Evolutionary conservation across 1,140 invertebrate genomes (phyloP).

Genomic region (Penaeus vannamei): DNA sequence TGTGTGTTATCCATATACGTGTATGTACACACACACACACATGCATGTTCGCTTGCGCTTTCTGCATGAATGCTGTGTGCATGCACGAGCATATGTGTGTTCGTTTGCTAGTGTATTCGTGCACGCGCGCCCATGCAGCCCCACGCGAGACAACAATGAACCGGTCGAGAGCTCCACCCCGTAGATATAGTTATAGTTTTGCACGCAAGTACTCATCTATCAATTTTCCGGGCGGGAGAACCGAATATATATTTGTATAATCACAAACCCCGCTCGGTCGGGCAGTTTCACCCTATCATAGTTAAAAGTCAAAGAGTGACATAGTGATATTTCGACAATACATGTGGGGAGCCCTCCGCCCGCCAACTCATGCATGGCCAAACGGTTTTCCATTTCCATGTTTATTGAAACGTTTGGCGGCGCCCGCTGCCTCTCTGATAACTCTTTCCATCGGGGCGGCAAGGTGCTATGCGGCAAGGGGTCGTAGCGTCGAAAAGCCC

Average conservation of each 20-base stretch:
- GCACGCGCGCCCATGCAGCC: background rate
- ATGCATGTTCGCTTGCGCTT: background rate
- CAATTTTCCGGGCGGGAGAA: too few species aligned
- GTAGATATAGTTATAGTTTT: too few species aligned
- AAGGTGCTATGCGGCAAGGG: background rate
- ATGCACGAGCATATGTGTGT: background rate
- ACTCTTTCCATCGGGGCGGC: slow-evolving; percentile 51
- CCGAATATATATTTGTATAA: slow-evolving; percentile 45
- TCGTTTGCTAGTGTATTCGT: background rate
- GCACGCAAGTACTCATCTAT: too few species aligned
- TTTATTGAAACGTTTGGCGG: slow-evolving; percentile 61
- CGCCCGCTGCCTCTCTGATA: slow-evolving; percentile 45
- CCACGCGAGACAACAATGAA: background rate
- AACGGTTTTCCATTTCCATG: slow-evolving; percentile 64
- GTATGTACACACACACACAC: slow-evolving; percentile 30
- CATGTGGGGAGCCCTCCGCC: slow-evolving; percentile 39
- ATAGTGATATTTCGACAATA: slow-evolving; percentile 59
- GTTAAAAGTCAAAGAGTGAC: slow-evolving; percentile 41
- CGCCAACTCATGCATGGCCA: slow-evolving; percentile 56
- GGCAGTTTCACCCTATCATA: slow-evolving; percentile 37
- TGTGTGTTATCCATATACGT: background rate
- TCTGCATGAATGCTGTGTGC: too few species aligned
- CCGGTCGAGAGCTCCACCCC: too few species aligned
- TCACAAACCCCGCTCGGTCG: slow-evolving; percentile 17
- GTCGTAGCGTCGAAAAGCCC: slow-evolving; percentile 3